phyloP scores from a whole-genome alignment of 2,888 invertebrate genomes.

The Hylaea fasciaria region DNA sequence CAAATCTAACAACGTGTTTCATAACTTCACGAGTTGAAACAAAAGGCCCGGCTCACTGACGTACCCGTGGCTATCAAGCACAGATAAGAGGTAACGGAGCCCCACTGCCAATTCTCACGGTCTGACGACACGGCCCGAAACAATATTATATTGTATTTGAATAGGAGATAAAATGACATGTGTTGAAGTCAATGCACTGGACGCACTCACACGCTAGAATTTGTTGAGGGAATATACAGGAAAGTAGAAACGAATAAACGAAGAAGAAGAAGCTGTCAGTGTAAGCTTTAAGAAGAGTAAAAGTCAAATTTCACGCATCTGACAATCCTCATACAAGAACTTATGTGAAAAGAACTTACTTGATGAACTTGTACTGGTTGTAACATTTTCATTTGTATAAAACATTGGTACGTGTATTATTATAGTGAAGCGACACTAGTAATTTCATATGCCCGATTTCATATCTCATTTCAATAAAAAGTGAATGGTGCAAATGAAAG shows the following conservation, averaged over 20 bases:
- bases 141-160: conserved; percentile 42
- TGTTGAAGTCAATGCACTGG: conserved; percentile 36
- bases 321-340: too few species aligned
- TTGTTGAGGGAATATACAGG: background rate
- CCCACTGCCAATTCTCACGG: conserved; percentile 37
- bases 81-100: conserved; percentile 41
- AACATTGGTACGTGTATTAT: too few species aligned
- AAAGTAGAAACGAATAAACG: background rate
- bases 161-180: conserved; percentile 39
- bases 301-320: too few species aligned
- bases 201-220: background rate
- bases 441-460: too few species aligned
- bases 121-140: conserved; percentile 37
- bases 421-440: too few species aligned
- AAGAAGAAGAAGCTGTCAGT: too few species aligned
- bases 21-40: conserved; percentile 38
- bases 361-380: too few species aligned
- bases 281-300: background rate
- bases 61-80: conserved; percentile 40
- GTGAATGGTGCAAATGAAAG: too few species aligned
- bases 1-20: conserved; percentile 32
- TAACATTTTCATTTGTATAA: too few species aligned
- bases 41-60: conserved; percentile 40
- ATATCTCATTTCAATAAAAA: too few species aligned
- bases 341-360: too few species aligned